These are phyloP conservation scores for Nasalis larvatus DNA, from an alignment of 2,113 vertebrate species.

Conservation along the genomic window DNA sequence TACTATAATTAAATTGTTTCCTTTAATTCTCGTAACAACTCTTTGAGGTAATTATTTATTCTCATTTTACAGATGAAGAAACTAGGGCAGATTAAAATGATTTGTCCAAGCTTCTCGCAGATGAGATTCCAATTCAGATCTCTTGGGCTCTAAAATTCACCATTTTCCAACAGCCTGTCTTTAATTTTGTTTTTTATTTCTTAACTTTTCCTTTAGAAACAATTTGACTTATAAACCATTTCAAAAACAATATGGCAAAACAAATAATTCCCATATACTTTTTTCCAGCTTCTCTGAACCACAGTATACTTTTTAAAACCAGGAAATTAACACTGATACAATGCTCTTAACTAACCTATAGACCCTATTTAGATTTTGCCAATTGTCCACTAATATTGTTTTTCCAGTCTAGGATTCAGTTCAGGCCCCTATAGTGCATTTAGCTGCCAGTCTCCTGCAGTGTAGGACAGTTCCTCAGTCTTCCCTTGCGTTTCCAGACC, in stretches of 20 bases:
- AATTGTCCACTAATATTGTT: not conserved
- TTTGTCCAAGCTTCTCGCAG: not conserved
- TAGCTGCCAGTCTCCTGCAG: not conserved
- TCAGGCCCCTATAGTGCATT: not conserved
- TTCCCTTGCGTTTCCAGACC: not conserved
- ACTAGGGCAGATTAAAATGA: not conserved
- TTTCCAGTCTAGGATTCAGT: not conserved
- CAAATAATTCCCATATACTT: not conserved
- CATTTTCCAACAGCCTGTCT: not conserved
- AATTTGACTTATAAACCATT: not conserved
- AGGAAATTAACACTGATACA: not conserved
- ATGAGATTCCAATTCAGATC: not conserved
- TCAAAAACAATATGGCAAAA: not conserved
- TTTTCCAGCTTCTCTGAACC: not conserved
- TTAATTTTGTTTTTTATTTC: constrained; percentile 11
- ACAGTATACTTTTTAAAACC: not conserved
- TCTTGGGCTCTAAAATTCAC: constrained; percentile 11
- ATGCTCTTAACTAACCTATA: not conserved
- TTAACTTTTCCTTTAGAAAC: constrained; percentile 9
- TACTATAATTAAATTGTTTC: not conserved
- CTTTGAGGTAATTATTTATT: not conserved
- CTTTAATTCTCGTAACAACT: not conserved
- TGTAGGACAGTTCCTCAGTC: not conserved
- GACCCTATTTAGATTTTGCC: not conserved
- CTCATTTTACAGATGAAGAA: constrained; percentile 31